Percentiles rank a stretch among this genome's conserved stretches.
phyloP scores from a whole-genome alignment of 2,113 vertebrate species.

The Podarcis muralis region DNA sequence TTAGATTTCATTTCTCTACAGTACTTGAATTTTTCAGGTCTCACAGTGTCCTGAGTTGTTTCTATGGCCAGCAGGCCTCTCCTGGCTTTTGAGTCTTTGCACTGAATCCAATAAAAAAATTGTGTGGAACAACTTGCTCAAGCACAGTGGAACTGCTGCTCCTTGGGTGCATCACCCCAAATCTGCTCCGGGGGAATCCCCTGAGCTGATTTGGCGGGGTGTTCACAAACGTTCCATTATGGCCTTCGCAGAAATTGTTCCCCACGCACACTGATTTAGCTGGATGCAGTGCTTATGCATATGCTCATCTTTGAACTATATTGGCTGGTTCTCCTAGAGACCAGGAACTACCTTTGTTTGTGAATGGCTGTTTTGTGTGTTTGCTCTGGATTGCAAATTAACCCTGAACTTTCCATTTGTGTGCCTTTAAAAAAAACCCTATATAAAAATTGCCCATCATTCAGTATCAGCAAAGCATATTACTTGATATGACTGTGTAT shows the following conservation, averaged over 20 bases:
- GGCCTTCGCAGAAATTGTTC: no score
- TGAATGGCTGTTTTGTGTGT: not conserved
- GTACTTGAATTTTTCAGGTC: not conserved
- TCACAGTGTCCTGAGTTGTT: no score
- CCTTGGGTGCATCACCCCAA: no score
- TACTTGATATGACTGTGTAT: not conserved
- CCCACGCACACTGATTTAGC: no score
- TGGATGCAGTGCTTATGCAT: not conserved
- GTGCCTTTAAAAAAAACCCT: not conserved
- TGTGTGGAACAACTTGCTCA: no score
- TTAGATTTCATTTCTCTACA: not conserved
- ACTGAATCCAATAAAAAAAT: no score
- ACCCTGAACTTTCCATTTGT: not conserved
- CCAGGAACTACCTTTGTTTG: not conserved
- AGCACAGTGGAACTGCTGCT: no score
- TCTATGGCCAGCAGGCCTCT: no score
- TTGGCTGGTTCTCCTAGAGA: not conserved
- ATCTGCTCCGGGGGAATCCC: no score
- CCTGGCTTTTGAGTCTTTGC: not conserved
- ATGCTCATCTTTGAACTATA: not conserved
- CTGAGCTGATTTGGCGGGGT: no score
- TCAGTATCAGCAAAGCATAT: not conserved
- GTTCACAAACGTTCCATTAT: no score
- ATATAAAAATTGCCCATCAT: no score
- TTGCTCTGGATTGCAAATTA: not conserved